phyloP scores from a whole-genome alignment of 2,797 vertebrate species.

The Macrochelys suwanniensis region DNA sequence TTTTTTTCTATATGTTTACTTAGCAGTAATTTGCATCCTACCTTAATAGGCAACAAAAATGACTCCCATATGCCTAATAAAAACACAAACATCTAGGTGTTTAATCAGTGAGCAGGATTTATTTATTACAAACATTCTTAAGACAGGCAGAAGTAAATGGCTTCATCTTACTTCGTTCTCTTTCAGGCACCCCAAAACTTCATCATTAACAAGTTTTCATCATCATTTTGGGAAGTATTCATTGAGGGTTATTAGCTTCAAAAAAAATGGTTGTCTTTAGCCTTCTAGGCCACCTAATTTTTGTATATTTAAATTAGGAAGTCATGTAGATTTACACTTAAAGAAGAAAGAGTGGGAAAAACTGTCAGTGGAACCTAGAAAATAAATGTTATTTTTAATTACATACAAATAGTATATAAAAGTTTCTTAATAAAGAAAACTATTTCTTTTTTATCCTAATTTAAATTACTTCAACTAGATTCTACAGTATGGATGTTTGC shows the following conservation, averaged over 20 bases:
- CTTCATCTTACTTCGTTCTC: not conserved
- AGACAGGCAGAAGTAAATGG: not conserved
- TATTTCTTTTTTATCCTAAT: no score
- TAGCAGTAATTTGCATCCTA: not conserved
- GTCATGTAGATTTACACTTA: no score
- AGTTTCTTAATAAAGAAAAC: no score
- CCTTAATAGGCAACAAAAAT: not conserved
- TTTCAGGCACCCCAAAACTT: not conserved
- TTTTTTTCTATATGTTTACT: constrained; percentile 7
- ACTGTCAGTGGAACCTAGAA: no score
- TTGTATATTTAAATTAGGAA: not conserved
- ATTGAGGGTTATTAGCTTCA: no score
- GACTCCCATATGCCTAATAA: not conserved
- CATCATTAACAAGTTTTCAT: not conserved
- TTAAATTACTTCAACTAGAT: no score
- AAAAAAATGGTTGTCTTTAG: not conserved
- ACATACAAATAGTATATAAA: no score
- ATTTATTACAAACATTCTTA: not conserved
- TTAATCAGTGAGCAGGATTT: no score
- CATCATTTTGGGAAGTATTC: not conserved
- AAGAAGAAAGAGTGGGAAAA: no score
- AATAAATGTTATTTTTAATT: no score
- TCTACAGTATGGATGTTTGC: no score
- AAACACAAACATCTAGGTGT: not conserved
- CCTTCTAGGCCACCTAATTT: no score